Base-by-base conservation (phyloP, 2,113 vertebrate species). In the Henicopernis longicauda region DNA sequence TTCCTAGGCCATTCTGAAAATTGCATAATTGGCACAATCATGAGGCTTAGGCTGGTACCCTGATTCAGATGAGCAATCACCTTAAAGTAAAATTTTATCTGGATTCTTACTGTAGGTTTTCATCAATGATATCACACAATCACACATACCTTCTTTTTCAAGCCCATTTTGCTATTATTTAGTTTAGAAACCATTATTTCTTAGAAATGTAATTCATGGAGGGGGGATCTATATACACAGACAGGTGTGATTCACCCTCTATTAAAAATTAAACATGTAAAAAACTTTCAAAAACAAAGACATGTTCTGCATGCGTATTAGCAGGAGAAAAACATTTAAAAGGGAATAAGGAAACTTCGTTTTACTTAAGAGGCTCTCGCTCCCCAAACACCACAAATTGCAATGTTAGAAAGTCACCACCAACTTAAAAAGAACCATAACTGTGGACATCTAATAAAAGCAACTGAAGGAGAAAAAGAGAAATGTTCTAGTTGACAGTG, bases 1-100 rank as follows among this genome's bases (percentile, higher is more conserved):
- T 96, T 95, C 78, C 36, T 90, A 81, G 70, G 94, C 88, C 86
- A 86, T 42, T 80, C 29, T 91, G 81, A 88, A 96, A 97, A 93
- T 18, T 79, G 77, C 16, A 21, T 61, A 82, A 77, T n/a, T 90
- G 90, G 66, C 74, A 89, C 0, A 0, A 65, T 74, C 73, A 31
- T 3, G 8, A 82, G 57, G 50, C 77, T 88, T 80, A 83, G 54
- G 63, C 82, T 38, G 78, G 61, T 38, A 91, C 34, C 83, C 76
- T 36, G 47, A 92, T 73, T 86, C 71, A 94, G 62, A 90, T 1
- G 2, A 86, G 66, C 38, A 55, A 87, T 23, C 62, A 62, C 66
- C 73, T 94, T 63, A 23, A 96, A 66, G 27, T 23, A 34, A 89
- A 32, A 86, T 40, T 31, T 85, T 47, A 38, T 44, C 93, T 82